Evolutionary conservation across 2,888 invertebrate species (phyloP), one percentile per base, ranked within the genome.

Genomic region (Laspeyria flexula): DNA sequence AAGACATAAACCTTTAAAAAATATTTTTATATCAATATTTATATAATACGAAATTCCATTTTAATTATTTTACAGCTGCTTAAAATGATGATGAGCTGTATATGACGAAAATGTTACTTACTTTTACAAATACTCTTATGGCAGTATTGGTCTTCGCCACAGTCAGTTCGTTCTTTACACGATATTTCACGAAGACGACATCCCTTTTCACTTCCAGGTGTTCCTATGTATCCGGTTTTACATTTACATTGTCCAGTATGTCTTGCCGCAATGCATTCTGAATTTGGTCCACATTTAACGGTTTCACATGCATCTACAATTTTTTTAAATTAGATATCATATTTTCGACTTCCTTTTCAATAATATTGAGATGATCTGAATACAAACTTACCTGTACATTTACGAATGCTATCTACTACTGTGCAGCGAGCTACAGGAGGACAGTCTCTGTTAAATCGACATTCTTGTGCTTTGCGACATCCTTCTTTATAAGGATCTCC

Each of bases 401-500:
- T 97, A 34, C 96, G 95, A 42, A 94, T 88, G 34, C 96, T 96
- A 73, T 95, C 95, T 2, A 94, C 91, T 60, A 94, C 93, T 13
- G 95, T 94, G 79, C 97, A 98, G 75, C 95, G 95, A 11, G 97
- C 97, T 54, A 95, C 95, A 27, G 93, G 80, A 3, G 97, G 97
- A 77, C 98, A 98, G 77, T 97, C 97, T 49, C 94, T 93, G 73
- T 97, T 95, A 34, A 93, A 93, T 60, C 94, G 92, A 80, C 98
- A 98, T 86, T 97, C 97, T 23, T 95, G 95, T n/a, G 97, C 95
- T 54, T 95, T 93, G 52, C 94, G 95, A 72, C 98, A 97, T 18
- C 97, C 97, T 75, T 96, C 96, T 63, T 95, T 95, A 73, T 96
- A 96, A 1, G 98, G 95, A 88, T 98, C 96, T 1, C 98, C 98